Evolutionary conservation across 2,797 vertebrate genomes (phyloP), one percentile per base, ranked within the genome.

Genomic region (Neosalanx taihuensis): DNA sequence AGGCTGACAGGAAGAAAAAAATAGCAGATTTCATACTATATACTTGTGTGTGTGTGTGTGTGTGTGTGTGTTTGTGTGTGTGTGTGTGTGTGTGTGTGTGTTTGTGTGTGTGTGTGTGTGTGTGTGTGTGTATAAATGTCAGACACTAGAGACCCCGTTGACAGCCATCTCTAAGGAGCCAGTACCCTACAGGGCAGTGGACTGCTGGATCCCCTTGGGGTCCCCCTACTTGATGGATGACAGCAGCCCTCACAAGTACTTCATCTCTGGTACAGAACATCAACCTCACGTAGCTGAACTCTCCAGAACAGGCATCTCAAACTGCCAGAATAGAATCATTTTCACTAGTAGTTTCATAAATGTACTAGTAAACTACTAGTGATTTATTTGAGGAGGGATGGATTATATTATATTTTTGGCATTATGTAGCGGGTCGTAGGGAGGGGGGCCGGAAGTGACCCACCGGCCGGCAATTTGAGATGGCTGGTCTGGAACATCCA

Each of bases 221-320:
- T 92, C 84, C 6, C 91, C 93, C 0, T 93, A 93, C 70, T 79
- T 76, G 26, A 91, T 93, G 93, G 91, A 93, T 15, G 91, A 93
- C n/a, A 81, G 76, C 33, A 83, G 92, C 49, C 94, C 92, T 0
- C 73, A 82, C 35, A 95, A 94, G 75, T 91, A 88, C 83, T 96
- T 94, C 72, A 92, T 94, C 66, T 89, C 94, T 91, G 94, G 94
- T 94, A 80, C 4, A 13, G 26, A 15, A 67, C 0, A 31, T 64
- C 17, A 26, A 26, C 9, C 26, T 53, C 33, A 56, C 1, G 46
- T 10, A 1, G 6, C n/a, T 18, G 23, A 26, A 56, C 4, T 56
- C 51, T 56, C 13, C n/a, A 18, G 1, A 56, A 56, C 15, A 56
- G n/a, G 2, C 5, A 56, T 13, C 33, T 35, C 4, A 17, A 56